phyloP scores from a whole-genome alignment of 2,888 invertebrate genomes.

The Pollenia angustigena region DNA sequence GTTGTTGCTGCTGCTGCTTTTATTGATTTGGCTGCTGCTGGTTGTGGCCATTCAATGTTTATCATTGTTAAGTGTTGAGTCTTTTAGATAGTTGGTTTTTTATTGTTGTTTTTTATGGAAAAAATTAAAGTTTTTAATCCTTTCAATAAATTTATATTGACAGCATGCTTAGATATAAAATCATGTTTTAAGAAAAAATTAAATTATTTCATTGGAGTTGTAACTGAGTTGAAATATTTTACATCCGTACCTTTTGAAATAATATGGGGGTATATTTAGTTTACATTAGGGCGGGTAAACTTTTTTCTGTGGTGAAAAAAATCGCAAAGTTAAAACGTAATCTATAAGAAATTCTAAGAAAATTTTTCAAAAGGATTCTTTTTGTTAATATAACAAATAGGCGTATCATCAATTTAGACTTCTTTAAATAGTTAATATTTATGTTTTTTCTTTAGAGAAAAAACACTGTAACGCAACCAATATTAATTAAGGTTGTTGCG shows the following conservation, averaged over 20 bases:
- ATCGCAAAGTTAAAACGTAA: too few relatives aligned
- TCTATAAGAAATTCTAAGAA: too few relatives aligned
- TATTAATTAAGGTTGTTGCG: too few relatives aligned
- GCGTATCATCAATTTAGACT: too few relatives aligned
- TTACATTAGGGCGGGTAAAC: too few relatives aligned
- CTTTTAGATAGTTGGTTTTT: constrained; percentile 52
- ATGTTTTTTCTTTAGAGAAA: too few relatives aligned
- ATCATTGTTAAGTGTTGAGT: constrained; percentile 44
- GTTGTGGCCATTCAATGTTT: constrained; percentile 21
- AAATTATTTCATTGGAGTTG: constrained; percentile 16
- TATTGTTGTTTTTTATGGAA: not conserved
- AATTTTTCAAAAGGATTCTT: too few relatives aligned
- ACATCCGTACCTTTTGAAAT: not conserved
- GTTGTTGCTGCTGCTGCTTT: not conserved
- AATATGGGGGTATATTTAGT: not conserved
- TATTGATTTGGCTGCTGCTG: constrained; percentile 49
- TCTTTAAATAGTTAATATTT: too few relatives aligned
- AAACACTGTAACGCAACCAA: too few relatives aligned
- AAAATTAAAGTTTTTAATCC: constrained; percentile 72
- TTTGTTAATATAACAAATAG: too few relatives aligned
- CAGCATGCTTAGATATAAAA: constrained; percentile 76
- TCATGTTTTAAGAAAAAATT: constrained; percentile 71
- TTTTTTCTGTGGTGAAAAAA: too few relatives aligned
- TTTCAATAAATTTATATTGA: constrained; percentile 76
- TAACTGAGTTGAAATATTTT: not conserved